These are phyloP conservation scores for Biston betularia DNA, from an alignment of 2,888 invertebrate species.

Conservation along the genomic window DNA sequence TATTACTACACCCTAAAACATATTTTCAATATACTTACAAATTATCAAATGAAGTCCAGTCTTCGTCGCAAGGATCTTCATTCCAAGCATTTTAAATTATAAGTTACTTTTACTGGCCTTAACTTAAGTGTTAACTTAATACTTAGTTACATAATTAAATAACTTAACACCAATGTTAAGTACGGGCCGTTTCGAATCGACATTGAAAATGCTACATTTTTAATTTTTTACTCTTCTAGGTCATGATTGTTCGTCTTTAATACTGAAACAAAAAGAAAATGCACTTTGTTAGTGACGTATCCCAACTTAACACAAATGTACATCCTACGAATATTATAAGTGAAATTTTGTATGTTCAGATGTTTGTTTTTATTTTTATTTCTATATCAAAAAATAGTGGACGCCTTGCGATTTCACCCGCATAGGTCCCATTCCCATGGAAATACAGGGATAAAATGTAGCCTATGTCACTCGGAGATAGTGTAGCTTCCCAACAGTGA, in stretches of 20 bases:
- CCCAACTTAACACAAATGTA: too few relatives aligned
- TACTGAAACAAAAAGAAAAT: constrained; percentile 38
- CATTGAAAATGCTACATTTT: constrained; percentile 33
- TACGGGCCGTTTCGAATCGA: constrained; percentile 39
- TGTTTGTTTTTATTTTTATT: too few relatives aligned
- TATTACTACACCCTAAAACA: neutral
- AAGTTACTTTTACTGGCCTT: constrained; percentile 35
- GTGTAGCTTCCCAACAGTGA: too few relatives aligned
- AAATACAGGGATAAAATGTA: too few relatives aligned
- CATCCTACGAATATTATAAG: too few relatives aligned
- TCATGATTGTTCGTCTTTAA: constrained; percentile 10
- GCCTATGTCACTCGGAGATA: too few relatives aligned
- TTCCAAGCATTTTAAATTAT: constrained; percentile 23
- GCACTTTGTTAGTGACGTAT: neutral
- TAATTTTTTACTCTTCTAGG: constrained; percentile 5
- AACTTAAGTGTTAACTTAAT: constrained; percentile 27
- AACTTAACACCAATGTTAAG: constrained; percentile 16
- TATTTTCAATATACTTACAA: constrained; percentile 32
- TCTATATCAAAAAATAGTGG: too few relatives aligned
- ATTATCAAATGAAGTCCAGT: constrained; percentile 17
- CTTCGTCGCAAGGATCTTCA: constrained; percentile 11
- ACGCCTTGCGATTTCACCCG: too few relatives aligned
- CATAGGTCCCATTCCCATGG: too few relatives aligned
- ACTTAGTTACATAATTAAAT: constrained; percentile 33
- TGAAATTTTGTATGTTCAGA: too few relatives aligned